Percentiles rank a stretch among this genome's conserved stretches.
Conservation (phyloP, 1,140 invertebrate species). For the Anastrepha obliqua region DNA sequence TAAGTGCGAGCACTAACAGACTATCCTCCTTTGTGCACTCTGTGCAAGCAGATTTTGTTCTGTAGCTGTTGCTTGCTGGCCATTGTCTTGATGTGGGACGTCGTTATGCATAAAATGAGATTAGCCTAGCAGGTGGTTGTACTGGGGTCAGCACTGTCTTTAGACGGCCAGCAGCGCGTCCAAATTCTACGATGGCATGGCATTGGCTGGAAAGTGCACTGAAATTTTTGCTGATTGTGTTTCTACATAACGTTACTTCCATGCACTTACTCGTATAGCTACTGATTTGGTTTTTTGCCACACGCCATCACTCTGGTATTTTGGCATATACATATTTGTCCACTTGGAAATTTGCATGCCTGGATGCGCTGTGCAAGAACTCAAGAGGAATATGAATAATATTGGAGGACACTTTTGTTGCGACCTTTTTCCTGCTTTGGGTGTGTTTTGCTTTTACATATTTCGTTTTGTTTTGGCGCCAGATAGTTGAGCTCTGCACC, state of each 20-base stretch:
- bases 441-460: too few relatives aligned
- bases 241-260: background rate
- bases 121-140: conserved; percentile 32
- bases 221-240: background rate
- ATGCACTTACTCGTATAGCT: background rate
- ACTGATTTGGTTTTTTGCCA: background rate
- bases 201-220: background rate
- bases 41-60: background rate
- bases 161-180: background rate
- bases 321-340: too few relatives aligned
- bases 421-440: too few relatives aligned
- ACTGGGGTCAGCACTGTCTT: background rate
- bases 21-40: background rate
- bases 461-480: too few relatives aligned
- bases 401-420: too few relatives aligned
- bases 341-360: background rate
- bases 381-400: too few relatives aligned
- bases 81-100: conserved; percentile 14
- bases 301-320: background rate
- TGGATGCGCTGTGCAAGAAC: background rate
- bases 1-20: background rate
- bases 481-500: too few relatives aligned
- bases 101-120: background rate
- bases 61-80: background rate
- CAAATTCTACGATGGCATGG: too few relatives aligned